Conservation (phyloP, 2,797 vertebrate genomes). For the Semaprochilodus insignis region DNA sequence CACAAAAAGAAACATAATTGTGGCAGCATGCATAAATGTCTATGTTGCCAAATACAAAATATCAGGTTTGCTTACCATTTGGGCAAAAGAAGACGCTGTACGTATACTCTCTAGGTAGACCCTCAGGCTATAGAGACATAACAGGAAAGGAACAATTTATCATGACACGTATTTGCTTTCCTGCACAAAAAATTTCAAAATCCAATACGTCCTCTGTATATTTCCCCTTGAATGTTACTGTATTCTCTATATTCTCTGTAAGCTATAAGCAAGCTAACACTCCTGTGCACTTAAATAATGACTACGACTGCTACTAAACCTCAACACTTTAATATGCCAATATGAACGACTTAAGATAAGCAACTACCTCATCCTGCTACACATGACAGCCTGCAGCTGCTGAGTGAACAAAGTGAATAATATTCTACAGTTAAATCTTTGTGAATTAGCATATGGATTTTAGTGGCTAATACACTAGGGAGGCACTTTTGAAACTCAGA, state of each 20-base stretch:
- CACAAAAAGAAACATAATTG: background rate
- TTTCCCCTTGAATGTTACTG: no score
- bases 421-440: background rate
- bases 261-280: no score
- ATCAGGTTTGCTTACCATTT: constrained; percentile 80
- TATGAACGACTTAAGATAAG: no score
- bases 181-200: no score
- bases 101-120: constrained; percentile 89
- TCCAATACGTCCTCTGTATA: no score
- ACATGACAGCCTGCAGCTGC: background rate
- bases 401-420: background rate
- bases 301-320: no score
- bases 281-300: no score
- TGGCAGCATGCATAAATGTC: background rate
- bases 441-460: no score
- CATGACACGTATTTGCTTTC: background rate
- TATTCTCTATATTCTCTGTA: no score
- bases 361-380: background rate
- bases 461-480: background rate
- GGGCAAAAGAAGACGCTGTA: constrained; percentile 97
- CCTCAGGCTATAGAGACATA: constrained; percentile 83
- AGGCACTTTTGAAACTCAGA: background rate
- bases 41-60: background rate
- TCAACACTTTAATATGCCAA: no score
- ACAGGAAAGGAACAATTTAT: background rate